Evolutionary conservation across 2,113 vertebrate genomes (phyloP), one percentile per base, ranked within the genome.

Genomic region (Vulpes lagopus): DNA sequence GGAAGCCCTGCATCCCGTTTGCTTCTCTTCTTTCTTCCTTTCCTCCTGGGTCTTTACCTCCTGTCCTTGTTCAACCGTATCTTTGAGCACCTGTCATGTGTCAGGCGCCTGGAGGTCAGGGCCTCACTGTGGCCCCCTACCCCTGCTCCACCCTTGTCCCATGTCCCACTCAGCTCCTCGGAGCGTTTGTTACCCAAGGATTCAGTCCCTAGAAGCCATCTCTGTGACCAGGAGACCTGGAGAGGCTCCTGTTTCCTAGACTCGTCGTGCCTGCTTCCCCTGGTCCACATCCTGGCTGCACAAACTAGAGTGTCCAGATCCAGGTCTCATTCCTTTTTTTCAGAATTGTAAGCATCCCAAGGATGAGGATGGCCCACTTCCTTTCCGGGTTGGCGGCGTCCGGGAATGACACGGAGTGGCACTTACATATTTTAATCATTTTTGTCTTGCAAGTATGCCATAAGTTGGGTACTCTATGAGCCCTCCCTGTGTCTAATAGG

Each of bases 1-100:
- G 3, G 17, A n/a, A 6, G 64, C 19, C 3, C 23, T 6, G 2
- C 1, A 14, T 17, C 9, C 12, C 0, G 1, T 20, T 9, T 32
- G 17, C 49, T 53, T 8, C n/a, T 19, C 22, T 14, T 73, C 11
- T 76, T 62, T 30, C 55, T 20, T 3, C 32, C 23, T 53, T 71
- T 53, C 65, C 55, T 12, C 3, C 43, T 25, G 19, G 17, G 17
- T 5, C 17, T 25, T 35, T 0, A 35, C 25, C 49, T n/a, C 27
- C 20, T 43, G 43, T 43, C 2, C 8, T 19, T 60, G 27, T 9
- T 35, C 2, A 1, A 4, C 20, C 3, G 0, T 22, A 11, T n/a
- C 43, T 74, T 15, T n/a, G 79, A 49, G 30, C 32, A 14, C 19
- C 60, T 35, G 9, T 4, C 14, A 19, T 20, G 7, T 15, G 7